Base-by-base conservation (phyloP, 2,113 vertebrate genomes). In the Colius striatus region DNA sequence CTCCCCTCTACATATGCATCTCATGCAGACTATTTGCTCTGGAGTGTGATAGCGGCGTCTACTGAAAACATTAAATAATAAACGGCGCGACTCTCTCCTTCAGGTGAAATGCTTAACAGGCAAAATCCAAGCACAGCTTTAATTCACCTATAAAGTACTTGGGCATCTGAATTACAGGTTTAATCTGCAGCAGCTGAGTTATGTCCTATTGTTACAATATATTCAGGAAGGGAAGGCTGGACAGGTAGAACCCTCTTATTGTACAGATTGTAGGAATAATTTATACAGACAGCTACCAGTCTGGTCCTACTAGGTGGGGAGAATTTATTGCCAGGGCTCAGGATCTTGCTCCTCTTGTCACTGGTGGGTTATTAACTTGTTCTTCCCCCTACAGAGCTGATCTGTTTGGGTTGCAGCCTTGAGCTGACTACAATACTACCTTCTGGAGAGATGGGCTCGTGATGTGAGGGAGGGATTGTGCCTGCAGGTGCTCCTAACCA, bases 181-280 rank as follows among this genome's bases (percentile, higher is more conserved):
- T 92, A 96, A 95, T 94, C 94, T 95, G 30, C 85, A 94, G 83
- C 68, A 90, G 62, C 61, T 95, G 93, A 96, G 17, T 93, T 94
- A 96, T 89, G 61, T 67, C 76, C 61, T 58, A 32, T 18, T 92
- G n/a, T 87, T 92, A 88, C 76, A 53, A 78, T 90, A 90, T 94
- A 93, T 94, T 84, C 9, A 13, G 73, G 27, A 32, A 91, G 51
- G 43, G 50, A 76, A 94, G 26, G 21, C 45, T 72, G 76, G 76
- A 75, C 68, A 92, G 67, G 58, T 92, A 94, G 65, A 88, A 88
- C 81, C 65, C 90, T 60, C 68, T 67, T 84, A 48, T 81, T 90
- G 88, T 90, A 92, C 5, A 0, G 68, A 86, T 81, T 88, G 85
- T 90, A 60, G 43, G 61, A 65, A 86, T 93, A 96, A 95, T 53